Conservation (phyloP, 2,113 vertebrate species). For the Proteles cristata region DNA sequence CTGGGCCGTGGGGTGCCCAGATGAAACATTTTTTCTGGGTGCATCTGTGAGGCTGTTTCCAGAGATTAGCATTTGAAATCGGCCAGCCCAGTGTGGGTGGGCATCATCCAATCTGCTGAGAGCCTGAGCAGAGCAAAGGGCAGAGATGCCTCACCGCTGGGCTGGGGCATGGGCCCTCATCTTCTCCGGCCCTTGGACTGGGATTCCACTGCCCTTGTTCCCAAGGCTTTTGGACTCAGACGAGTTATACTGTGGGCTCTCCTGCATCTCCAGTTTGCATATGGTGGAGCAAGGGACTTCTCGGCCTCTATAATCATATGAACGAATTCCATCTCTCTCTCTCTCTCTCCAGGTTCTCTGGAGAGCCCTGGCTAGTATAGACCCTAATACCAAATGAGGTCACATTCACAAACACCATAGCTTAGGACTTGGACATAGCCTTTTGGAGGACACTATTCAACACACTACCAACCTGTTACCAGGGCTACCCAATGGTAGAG, state of each 20-base stretch:
- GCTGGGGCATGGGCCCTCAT: background rate
- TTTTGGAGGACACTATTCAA: background rate
- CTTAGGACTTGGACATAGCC: background rate
- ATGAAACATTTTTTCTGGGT: background rate
- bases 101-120: rapidly evolving
- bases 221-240: background rate
- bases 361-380: background rate
- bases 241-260: background rate
- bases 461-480: background rate
- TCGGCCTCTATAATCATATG: background rate
- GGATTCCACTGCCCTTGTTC: background rate
- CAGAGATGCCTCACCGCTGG: too few relatives aligned
- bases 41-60: background rate
- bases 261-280: too few relatives aligned
- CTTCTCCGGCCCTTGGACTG: background rate
- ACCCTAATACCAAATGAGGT: background rate
- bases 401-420: background rate
- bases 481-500: background rate
- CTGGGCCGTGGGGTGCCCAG: background rate
- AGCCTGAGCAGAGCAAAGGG: background rate
- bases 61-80: background rate
- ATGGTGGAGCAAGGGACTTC: rapidly evolving
- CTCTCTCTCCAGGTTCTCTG: background rate
- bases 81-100: rapidly evolving
- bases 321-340: too few relatives aligned